Evolutionary conservation across 1,140 invertebrate species (phyloP).

Genomic region (Nautilus pompilius): DNA sequence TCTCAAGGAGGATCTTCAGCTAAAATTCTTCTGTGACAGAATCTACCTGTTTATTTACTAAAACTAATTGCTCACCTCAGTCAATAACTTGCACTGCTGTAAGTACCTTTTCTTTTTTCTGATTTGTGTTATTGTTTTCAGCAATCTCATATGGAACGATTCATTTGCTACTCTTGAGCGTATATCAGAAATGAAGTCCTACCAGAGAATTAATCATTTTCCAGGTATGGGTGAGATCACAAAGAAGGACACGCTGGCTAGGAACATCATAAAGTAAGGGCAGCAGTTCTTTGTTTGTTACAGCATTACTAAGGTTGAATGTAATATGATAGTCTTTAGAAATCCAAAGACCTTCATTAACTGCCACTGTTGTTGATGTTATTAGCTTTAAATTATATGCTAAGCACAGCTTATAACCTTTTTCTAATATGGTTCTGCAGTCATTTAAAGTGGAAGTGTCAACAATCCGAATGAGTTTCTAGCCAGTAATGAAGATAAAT

Average conservation of each 20-base stretch:
- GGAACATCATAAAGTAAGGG: constrained; percentile 52
- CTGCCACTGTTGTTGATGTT: neutral
- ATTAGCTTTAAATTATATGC: neutral
- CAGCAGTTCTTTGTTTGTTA: neutral
- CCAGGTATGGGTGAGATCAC: constrained; percentile 55
- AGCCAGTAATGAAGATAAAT: too few species aligned
- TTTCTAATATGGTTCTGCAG: neutral
- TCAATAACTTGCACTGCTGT: too few species aligned
- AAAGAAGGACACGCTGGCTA: constrained; percentile 51
- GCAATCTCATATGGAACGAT: constrained; percentile 55
- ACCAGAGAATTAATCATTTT: constrained; percentile 55
- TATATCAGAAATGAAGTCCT: constrained; percentile 52
- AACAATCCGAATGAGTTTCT: too few species aligned
- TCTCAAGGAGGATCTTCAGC: too few species aligned
- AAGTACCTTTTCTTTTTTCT: too few species aligned
- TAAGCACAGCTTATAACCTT: neutral
- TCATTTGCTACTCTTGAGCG: constrained; percentile 49
- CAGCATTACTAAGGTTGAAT: too few species aligned
- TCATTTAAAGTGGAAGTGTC: neutral
- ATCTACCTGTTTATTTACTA: too few species aligned
- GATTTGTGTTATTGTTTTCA: constrained; percentile 15
- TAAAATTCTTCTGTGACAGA: too few species aligned
- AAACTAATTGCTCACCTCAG: too few species aligned
- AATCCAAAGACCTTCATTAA: neutral
- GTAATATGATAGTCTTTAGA: neutral